A percentile compares a stretch with the other conserved stretches of the same genome.
Conservation (phyloP, 2,113 vertebrate species). For the Phylloscopus trochilus region DNA sequence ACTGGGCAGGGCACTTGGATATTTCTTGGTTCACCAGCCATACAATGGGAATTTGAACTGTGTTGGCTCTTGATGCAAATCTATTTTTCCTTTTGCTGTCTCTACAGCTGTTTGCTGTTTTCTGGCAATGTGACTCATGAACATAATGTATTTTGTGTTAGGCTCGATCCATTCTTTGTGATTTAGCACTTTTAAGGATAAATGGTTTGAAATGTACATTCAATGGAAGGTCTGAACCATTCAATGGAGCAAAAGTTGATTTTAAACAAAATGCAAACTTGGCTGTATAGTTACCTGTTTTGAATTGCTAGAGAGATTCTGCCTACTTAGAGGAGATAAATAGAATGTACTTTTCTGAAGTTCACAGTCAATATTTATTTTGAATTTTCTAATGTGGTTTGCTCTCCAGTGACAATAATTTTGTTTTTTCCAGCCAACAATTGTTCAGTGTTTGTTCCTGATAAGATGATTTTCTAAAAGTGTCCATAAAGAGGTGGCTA, state of each 20-base stretch:
- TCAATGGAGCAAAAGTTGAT: not conserved
- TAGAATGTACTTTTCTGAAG: not conserved
- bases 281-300: not conserved
- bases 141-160: not conserved
- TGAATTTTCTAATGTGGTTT: not conserved
- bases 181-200: not conserved
- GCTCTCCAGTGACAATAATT: not conserved
- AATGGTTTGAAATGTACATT: not conserved
- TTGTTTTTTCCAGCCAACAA: not conserved
- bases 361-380: not conserved
- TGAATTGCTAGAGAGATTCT: not conserved
- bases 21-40: not conserved
- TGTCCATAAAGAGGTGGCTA: not conserved
- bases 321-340: not conserved
- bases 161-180: not conserved
- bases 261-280: not conserved
- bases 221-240: not conserved
- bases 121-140: not conserved
- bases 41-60: not conserved
- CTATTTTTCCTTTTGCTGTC: not conserved
- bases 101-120: not conserved
- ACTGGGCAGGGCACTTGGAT: not conserved
- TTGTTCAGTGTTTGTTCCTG: not conserved
- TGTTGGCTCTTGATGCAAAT: not conserved
- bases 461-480: not conserved